Conservation (phyloP, 2,888 invertebrate species). For the Xestia sexstrigata region DNA sequence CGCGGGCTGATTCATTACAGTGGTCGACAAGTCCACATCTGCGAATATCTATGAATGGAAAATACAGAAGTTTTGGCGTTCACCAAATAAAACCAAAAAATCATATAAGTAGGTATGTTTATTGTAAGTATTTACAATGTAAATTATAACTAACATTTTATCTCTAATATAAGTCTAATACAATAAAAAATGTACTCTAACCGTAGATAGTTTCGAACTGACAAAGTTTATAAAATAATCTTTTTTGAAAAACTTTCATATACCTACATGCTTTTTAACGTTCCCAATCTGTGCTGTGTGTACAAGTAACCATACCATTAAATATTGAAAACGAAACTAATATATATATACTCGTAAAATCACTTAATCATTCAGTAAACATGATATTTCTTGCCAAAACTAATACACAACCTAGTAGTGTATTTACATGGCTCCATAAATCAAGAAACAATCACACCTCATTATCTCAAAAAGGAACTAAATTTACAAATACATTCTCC, state of each 20-base stretch:
- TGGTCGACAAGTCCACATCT: background rate
- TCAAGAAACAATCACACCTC: background rate
- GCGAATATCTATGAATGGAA: background rate
- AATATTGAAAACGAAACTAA: slow-evolving; percentile 7
- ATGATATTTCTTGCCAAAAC: slow-evolving; percentile 36
- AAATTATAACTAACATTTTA: slow-evolving; percentile 75
- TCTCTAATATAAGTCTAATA: slow-evolving; percentile 72
- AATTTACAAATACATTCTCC: background rate
- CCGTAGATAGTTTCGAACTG: slow-evolving; percentile 51
- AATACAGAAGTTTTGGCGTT: background rate
- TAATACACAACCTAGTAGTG: slow-evolving; percentile 18
- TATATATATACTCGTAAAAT: no score
- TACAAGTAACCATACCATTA: background rate
- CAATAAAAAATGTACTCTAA: slow-evolving; percentile 80
- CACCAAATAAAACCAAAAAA: slow-evolving; percentile 44
- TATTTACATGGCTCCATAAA: slow-evolving; percentile 14
- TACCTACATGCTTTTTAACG: slow-evolving; percentile 12
- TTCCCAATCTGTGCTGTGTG: slow-evolving; percentile 29
- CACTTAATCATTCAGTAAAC: background rate
- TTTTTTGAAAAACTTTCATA: slow-evolving; percentile 3
- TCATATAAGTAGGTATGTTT: slow-evolving; percentile 72
- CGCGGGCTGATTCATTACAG: background rate
- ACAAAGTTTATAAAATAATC: slow-evolving; percentile 26
- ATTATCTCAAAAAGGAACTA: slow-evolving; percentile 1
- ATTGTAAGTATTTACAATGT: slow-evolving; percentile 85